A percentile compares a stretch with the other conserved stretches of the same genome.
phyloP scores from a whole-genome alignment of 2,888 invertebrate species.

The Ormyrus nitidulus region DNA sequence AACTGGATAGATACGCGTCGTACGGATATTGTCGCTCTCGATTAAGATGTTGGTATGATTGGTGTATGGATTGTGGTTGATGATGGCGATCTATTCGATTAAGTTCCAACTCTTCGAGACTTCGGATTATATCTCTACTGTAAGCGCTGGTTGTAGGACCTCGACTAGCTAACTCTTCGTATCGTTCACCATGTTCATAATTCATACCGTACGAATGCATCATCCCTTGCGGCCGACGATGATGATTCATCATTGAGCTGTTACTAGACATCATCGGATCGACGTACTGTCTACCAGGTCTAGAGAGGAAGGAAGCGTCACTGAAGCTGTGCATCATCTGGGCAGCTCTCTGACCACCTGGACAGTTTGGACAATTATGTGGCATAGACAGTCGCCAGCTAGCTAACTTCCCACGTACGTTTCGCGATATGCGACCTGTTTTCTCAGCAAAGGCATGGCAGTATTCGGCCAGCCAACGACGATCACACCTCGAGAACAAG shows the following conservation, averaged over 20 bases:
- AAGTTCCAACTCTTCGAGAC: slow-evolving; percentile 55
- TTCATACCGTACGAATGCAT: slow-evolving; percentile 53
- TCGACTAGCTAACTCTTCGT: slow-evolving; percentile 47
- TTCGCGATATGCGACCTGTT: slow-evolving; percentile 67
- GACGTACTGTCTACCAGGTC: slow-evolving; percentile 25
- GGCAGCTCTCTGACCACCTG: slow-evolving; percentile 22
- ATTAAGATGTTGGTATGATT: slow-evolving; percentile 31
- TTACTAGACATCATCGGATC: neutral
- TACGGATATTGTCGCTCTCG: slow-evolving; percentile 16
- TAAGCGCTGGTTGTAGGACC: slow-evolving; percentile 29
- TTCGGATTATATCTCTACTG: slow-evolving; percentile 52
- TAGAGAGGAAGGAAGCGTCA: slow-evolving; percentile 11
- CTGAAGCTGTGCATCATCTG: slow-evolving; percentile 10
- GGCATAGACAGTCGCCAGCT: slow-evolving; percentile 42
- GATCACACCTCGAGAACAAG: slow-evolving; percentile 54
- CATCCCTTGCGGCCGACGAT: slow-evolving; percentile 29
- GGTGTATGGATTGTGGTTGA: neutral
- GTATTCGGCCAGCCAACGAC: slow-evolving; percentile 66
- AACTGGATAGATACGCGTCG: slow-evolving; percentile 22
- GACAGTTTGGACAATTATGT: slow-evolving; percentile 4
- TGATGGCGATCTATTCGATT: slow-evolving; percentile 31
- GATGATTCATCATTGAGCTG: neutral
- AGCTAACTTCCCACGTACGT: slow-evolving; percentile 59
- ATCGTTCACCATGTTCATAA: slow-evolving; percentile 49
- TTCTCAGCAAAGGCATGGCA: slow-evolving; percentile 70